A percentile compares a stretch with the other conserved stretches of the same genome.
Conservation (phyloP, 2,888 invertebrate genomes). For the Lottia gigantea region DNA sequence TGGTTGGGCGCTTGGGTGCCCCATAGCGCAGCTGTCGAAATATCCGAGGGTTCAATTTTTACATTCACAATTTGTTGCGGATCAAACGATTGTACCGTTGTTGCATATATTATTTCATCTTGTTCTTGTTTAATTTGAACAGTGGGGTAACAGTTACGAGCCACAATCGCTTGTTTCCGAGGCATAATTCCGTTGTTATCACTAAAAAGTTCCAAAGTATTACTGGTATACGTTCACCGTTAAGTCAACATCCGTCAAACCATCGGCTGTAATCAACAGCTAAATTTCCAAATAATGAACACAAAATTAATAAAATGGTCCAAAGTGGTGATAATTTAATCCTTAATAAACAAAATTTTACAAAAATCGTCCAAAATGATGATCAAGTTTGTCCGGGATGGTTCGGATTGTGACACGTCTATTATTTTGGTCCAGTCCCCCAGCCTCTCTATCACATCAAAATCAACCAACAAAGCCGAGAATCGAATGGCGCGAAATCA, state of each 20-base stretch:
- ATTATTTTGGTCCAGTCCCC: neutral
- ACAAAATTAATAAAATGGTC: neutral
- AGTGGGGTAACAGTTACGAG: constrained; percentile 38
- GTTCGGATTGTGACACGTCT: neutral
- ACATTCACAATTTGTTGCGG: constrained; percentile 14
- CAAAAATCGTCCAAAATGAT: neutral
- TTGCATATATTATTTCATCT: constrained; percentile 34
- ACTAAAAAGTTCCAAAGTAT: neutral
- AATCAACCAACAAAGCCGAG: constrained; percentile 49
- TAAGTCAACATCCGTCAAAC: constrained; percentile 7
- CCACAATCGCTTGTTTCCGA: constrained; percentile 48
- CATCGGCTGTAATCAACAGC: neutral
- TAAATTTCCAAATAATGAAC: neutral
- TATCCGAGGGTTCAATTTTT: constrained; percentile 31
- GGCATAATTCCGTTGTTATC: constrained; percentile 38
- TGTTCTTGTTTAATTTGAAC: constrained; percentile 50
- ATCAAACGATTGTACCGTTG: constrained; percentile 23
- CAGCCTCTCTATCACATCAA: constrained; percentile 20
- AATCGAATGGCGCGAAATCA: constrained; percentile 63
- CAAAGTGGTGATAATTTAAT: neutral
- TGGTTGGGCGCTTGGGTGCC: neutral
- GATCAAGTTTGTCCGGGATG: neutral
- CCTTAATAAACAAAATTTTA: neutral
- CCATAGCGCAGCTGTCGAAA: neutral
- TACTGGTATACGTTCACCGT: neutral